phyloP scores from a whole-genome alignment of 2,113 vertebrate species.

The Cyphomyrus plagiostoma region DNA sequence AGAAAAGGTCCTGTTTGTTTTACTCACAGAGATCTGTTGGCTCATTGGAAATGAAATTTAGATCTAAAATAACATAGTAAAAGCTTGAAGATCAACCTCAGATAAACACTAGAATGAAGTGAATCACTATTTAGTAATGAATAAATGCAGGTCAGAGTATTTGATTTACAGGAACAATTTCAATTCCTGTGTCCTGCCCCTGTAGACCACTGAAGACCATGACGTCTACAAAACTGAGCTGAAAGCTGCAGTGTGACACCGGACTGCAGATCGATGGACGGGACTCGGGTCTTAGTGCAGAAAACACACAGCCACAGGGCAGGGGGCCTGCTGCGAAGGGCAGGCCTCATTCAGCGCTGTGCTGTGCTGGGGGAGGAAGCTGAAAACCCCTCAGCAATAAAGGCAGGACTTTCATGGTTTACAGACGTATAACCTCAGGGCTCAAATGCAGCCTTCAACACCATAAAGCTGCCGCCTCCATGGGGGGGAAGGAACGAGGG shows the following conservation, averaged over 20 bases:
- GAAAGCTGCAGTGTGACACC: neutral
- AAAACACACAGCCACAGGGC: neutral
- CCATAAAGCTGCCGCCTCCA: neutral
- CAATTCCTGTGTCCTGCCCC: neutral
- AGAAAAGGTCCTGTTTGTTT: neutral
- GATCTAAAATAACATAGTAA: neutral
- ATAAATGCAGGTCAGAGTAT: neutral
- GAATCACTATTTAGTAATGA: neutral
- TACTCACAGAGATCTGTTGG: neutral
- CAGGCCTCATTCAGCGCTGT: neutral
- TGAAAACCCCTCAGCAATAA: neutral
- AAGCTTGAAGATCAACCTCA: neutral
- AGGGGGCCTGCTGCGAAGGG: neutral
- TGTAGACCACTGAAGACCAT: neutral
- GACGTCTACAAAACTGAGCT: neutral
- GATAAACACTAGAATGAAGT: neutral
- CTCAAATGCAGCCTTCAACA: neutral
- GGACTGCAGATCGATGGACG: neutral
- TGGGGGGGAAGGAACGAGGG: neutral
- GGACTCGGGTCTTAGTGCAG: neutral
- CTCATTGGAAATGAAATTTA: neutral
- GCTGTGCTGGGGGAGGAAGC: neutral
- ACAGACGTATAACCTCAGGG: neutral
- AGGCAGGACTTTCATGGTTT: neutral
- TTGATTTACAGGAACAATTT: neutral